phyloP scores from a whole-genome alignment of 2,888 invertebrate species.

The Drosophila mimica region DNA sequence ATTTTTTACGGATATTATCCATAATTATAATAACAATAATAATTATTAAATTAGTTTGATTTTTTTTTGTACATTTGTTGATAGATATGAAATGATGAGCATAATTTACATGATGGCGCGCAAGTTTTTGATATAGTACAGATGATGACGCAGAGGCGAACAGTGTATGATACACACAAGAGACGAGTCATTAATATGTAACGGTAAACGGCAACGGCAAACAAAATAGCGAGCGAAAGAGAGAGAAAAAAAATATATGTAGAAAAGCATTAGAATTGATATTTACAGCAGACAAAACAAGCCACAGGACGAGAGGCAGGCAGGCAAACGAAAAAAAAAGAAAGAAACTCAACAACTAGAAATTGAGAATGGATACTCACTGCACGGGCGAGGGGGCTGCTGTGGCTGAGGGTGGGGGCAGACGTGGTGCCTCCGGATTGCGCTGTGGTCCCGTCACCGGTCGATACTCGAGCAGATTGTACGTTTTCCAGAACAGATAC shows the following conservation, averaged over 20 bases:
- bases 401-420: constrained; percentile 86
- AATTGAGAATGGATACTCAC: constrained; percentile 86
- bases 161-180: constrained; percentile 53
- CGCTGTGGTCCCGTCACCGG: constrained; percentile 91
- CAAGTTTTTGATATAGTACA: constrained; percentile 26
- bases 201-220: constrained; percentile 57
- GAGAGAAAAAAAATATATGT: constrained; percentile 22
- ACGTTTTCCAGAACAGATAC: constrained; percentile 94
- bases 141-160: constrained; percentile 43
- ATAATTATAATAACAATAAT: constrained; percentile 14
- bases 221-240: constrained; percentile 38
- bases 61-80: constrained; percentile 32
- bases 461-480: constrained; percentile 93
- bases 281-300: constrained; percentile 34
- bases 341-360: background rate
- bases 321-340: background rate
- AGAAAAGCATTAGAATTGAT: constrained; percentile 60
- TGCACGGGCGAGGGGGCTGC: constrained; percentile 88
- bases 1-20: constrained; percentile 17
- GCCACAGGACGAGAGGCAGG: background rate
- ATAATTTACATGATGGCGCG: constrained; percentile 45
- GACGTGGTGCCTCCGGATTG: constrained; percentile 85
- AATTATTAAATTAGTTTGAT: constrained; percentile 26
- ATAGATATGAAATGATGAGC: constrained; percentile 23
- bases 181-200: constrained; percentile 25